Percentiles rank a stretch among this genome's conserved stretches.
Evolutionary conservation across 2,113 vertebrate species (phyloP).

Genomic region (Neopipo cinnamomea): DNA sequence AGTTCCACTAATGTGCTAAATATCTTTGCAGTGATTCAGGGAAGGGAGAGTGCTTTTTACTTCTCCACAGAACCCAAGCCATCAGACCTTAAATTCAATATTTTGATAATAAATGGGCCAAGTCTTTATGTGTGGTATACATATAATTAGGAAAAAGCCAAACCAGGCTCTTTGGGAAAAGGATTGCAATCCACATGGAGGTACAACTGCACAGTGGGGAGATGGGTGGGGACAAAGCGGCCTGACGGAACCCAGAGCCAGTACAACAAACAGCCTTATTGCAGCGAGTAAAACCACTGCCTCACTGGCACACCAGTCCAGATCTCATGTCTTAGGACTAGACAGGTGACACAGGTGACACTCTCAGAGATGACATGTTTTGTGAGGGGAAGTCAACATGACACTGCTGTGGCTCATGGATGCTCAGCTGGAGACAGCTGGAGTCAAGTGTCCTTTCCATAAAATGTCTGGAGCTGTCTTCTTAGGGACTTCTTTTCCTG

Average conservation of each 20-base stretch:
- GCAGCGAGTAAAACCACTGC: too few species aligned
- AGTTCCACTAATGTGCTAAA: neutral
- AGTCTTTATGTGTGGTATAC: neutral
- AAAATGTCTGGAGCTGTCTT: neutral
- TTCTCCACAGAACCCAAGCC: neutral
- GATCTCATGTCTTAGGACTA: accelerated
- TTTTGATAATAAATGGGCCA: neutral
- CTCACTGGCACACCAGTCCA: neutral
- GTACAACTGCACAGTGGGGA: accelerated
- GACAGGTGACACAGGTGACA: neutral
- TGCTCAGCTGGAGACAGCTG: neutral
- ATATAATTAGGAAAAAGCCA: neutral
- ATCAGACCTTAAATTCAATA: neutral
- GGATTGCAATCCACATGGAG: accelerated
- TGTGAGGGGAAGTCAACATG: accelerated
- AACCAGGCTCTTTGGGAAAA: neutral
- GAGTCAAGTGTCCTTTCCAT: neutral
- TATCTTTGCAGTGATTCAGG: neutral
- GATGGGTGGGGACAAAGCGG: too few species aligned
- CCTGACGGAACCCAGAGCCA: neutral
- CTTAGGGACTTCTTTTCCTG: neutral
- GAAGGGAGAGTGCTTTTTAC: neutral
- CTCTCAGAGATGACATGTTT: neutral
- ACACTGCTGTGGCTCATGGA: accelerated
- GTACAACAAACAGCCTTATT: neutral